A percentile compares a stretch with the other conserved stretches of the same genome.
Conservation (phyloP, 2,888 invertebrate genomes). For the Mesorhabditis spiculigera region DNA sequence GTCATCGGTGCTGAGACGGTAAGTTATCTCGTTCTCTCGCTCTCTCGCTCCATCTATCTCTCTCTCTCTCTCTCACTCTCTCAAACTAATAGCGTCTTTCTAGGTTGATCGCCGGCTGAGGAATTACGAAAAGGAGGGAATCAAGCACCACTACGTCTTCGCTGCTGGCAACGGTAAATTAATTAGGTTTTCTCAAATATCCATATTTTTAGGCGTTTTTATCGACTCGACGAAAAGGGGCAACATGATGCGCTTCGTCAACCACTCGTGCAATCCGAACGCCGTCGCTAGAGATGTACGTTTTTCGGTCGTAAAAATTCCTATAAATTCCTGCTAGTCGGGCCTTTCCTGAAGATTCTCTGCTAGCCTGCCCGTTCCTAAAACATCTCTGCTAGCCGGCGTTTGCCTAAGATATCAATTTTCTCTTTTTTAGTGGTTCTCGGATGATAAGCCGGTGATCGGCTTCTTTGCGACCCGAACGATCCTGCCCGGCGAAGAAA, state of each 20-base stretch:
- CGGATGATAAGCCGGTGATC: constrained; percentile 62
- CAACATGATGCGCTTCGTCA: constrained; percentile 92
- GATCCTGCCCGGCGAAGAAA: constrained; percentile 83
- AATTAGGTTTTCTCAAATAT: too few relatives aligned
- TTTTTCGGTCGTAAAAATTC: not conserved
- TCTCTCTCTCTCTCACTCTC: too few relatives aligned
- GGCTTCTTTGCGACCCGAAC: constrained; percentile 89
- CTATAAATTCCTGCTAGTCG: not conserved
- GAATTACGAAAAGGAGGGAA: constrained; percentile 67
- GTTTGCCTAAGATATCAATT: not conserved
- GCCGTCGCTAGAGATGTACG: constrained; percentile 87
- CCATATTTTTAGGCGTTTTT: too few relatives aligned
- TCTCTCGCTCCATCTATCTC: too few relatives aligned
- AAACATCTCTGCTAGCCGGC: too few relatives aligned
- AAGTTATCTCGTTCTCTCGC: constrained; percentile 44
- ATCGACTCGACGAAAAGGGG: constrained; percentile 95
- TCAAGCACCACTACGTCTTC: constrained; percentile 94
- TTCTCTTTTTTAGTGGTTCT: not conserved
- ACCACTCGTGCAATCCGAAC: constrained; percentile 98
- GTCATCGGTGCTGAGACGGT: constrained; percentile 72
- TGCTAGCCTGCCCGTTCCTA: too few relatives aligned
- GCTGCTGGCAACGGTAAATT: constrained; percentile 67
- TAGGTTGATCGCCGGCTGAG: too few relatives aligned
- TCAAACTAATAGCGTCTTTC: too few relatives aligned
- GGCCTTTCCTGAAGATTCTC: too few relatives aligned